Conservation (phyloP, 2,888 invertebrate species). For the Caenorhabditis japonica region DNA sequence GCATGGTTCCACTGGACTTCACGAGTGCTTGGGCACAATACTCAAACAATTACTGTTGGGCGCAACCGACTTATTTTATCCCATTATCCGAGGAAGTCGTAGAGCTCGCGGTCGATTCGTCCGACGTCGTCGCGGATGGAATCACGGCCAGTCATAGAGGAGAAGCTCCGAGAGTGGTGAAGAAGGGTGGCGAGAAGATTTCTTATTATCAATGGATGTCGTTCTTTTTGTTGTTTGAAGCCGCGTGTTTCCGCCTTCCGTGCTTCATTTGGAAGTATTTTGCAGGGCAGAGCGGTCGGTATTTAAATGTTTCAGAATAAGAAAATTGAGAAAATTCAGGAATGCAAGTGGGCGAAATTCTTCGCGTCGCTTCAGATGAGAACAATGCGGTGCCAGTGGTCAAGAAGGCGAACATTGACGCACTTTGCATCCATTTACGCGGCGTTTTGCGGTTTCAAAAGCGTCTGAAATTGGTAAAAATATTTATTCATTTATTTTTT, state of each 20-base stretch:
- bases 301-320: background rate
- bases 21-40: constrained; percentile 70
- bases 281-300: constrained; percentile 74
- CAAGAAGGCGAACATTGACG: constrained; percentile 69
- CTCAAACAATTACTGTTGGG: constrained; percentile 74
- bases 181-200: constrained; percentile 52
- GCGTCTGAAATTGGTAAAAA: constrained; percentile 70
- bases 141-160: constrained; percentile 19
- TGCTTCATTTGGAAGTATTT: constrained; percentile 76
- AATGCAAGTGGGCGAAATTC: constrained; percentile 75
- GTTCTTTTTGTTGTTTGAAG: constrained; percentile 74
- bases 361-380: constrained; percentile 71
- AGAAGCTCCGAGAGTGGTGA: constrained; percentile 32
- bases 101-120: constrained; percentile 25
- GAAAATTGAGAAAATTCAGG: constrained; percentile 50
- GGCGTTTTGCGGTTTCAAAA: constrained; percentile 75
- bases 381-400: constrained; percentile 75
- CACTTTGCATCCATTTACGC: constrained; percentile 71
- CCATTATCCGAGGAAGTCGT: constrained; percentile 60
- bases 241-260: constrained; percentile 73
- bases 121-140: constrained; percentile 42
- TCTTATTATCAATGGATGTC: constrained; percentile 73
- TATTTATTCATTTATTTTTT: no score
- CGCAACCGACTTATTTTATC: constrained; percentile 74
- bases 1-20: constrained; percentile 70